A percentile compares a stretch with the other conserved stretches of the same genome.
Evolutionary conservation across 1,140 invertebrate genomes (phyloP).

Genomic region (Heliconius eleuchia): DNA sequence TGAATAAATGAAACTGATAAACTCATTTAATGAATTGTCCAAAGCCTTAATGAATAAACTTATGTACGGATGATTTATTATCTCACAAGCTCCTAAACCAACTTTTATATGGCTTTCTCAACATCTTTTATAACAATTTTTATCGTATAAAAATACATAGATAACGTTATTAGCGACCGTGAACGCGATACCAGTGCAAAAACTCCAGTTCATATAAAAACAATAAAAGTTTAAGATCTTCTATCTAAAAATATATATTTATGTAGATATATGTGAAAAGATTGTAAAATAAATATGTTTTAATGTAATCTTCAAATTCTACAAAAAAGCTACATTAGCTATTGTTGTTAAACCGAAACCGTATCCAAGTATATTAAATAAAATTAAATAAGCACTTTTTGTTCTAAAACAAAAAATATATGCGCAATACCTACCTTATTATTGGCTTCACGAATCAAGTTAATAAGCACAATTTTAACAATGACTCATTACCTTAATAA

Average conservation of each 20-base stretch:
- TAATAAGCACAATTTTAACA: constrained; percentile 52
- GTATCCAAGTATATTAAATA: not conserved
- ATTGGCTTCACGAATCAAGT: constrained; percentile 43
- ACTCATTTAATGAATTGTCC: not conserved
- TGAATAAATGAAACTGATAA: not conserved
- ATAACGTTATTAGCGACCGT: constrained; percentile 11
- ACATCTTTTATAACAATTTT: constrained; percentile 33
- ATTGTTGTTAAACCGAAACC: not conserved
- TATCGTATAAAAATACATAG: constrained; percentile 35
- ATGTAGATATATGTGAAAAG: not conserved
- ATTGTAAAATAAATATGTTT: not conserved
- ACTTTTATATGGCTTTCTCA: constrained; percentile 29
- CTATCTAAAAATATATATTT: not conserved
- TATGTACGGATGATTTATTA: constrained; percentile 28
- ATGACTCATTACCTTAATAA: constrained; percentile 65
- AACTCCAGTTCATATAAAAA: not conserved
- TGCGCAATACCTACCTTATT: constrained; percentile 11
- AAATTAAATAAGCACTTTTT: not conserved
- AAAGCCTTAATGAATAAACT: constrained; percentile 28
- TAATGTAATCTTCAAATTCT: not conserved
- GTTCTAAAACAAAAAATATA: not conserved
- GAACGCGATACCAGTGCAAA: constrained; percentile 23
- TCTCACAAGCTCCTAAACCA: constrained; percentile 24
- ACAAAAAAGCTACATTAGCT: not conserved
- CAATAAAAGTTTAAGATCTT: not conserved